These are phyloP conservation scores for Athripsodes cinereus DNA, from an alignment of 2,888 invertebrate species.

Conservation along the genomic window DNA sequence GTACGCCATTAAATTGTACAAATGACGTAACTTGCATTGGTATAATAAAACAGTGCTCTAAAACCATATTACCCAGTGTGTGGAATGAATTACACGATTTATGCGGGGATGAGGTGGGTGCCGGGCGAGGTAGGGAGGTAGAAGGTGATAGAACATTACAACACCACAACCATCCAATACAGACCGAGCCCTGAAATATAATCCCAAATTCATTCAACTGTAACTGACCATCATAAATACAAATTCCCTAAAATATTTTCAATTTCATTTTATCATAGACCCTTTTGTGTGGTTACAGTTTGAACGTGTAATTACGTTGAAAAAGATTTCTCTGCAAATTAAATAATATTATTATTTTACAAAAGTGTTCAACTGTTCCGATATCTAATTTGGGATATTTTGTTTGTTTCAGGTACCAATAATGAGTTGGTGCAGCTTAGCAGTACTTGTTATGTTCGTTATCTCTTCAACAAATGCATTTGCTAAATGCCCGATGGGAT, in stretches of 20 bases:
- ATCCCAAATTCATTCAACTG: conserved; percentile 2
- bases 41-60: conserved; percentile 1
- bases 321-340: not conserved
- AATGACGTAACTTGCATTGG: not conserved
- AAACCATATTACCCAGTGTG: not conserved
- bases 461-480: conserved; percentile 50
- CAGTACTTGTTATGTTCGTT: conserved; percentile 25
- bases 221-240: conserved; percentile 4
- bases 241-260: conserved; percentile 5
- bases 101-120: not conserved
- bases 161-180: conserved; percentile 4
- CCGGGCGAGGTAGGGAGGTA: not conserved
- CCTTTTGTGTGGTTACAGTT: not conserved
- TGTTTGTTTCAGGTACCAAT: conserved; percentile 29
- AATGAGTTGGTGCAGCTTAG: conserved; percentile 32
- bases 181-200: not conserved
- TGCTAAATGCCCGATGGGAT: conserved; percentile 80
- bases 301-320: not conserved
- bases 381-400: not conserved
- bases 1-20: conserved; percentile 1
- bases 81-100: conserved; percentile 7
- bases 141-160: conserved; percentile 6
- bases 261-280: conserved; percentile 4
- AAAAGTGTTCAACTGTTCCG: no score
- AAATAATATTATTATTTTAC: no score